phyloP scores from a whole-genome alignment of 2,797 vertebrate genomes.

The Phylloscopus collybita region DNA sequence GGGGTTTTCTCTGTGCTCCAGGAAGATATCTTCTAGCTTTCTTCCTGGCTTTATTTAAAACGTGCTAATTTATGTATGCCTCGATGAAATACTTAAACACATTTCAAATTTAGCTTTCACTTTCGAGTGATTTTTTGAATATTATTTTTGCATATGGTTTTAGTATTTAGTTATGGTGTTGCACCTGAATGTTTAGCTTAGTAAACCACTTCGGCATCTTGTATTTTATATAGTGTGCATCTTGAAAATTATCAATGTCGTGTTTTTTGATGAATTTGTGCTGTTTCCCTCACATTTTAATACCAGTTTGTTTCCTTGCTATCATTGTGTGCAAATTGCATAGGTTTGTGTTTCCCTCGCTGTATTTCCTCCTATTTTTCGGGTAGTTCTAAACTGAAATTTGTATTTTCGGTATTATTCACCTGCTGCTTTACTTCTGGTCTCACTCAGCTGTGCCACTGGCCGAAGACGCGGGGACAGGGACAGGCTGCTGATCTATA shows the following conservation, averaged over 20 bases:
- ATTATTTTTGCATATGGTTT: background rate
- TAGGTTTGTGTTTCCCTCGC: background rate
- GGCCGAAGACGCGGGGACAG: background rate
- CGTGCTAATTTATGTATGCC: background rate
- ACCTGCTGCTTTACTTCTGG: background rate
- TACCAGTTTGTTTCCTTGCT: background rate
- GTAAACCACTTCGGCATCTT: background rate
- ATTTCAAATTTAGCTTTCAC: background rate
- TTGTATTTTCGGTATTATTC: background rate
- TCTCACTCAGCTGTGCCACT: rapidly evolving
- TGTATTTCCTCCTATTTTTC: background rate
- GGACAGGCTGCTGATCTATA: background rate
- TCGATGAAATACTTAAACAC: background rate
- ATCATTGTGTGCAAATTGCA: rapidly evolving
- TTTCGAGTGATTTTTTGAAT: background rate
- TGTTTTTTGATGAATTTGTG: background rate
- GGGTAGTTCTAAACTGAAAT: background rate
- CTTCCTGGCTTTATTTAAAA: background rate
- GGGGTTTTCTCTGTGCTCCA: background rate
- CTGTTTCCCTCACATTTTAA: background rate
- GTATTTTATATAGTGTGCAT: background rate
- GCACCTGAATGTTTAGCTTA: background rate
- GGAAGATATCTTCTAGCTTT: background rate
- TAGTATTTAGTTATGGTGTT: background rate
- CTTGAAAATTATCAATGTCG: background rate